These are phyloP conservation scores for Pachydiplax longipennis DNA, from an alignment of 2,888 invertebrate species.

Conservation along the genomic window DNA sequence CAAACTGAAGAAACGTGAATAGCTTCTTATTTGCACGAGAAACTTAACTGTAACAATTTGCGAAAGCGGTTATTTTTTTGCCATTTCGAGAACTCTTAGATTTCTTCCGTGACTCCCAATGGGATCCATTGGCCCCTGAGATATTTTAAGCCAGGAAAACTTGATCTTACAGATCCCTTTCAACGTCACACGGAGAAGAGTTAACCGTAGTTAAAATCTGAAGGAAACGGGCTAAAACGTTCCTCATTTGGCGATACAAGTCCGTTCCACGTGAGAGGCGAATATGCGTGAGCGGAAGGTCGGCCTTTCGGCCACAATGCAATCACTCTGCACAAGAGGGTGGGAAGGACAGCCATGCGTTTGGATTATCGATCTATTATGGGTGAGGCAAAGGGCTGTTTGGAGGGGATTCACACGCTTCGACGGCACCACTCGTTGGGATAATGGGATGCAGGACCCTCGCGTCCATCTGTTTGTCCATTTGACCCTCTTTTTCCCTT, in stretches of 20 bases:
- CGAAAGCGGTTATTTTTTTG: too few species aligned
- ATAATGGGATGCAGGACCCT: background rate
- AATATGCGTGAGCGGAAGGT: background rate
- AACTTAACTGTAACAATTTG: too few species aligned
- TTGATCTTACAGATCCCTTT: too few species aligned
- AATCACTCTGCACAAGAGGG: background rate
- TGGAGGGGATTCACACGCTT: background rate
- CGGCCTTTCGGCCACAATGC: background rate
- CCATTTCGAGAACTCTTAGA: too few species aligned
- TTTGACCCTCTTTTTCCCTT: background rate
- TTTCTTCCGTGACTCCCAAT: too few species aligned
- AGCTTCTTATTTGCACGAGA: too few species aligned
- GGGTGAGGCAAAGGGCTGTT: background rate
- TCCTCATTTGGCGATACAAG: background rate
- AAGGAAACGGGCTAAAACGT: too few species aligned
- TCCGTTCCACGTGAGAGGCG: background rate
- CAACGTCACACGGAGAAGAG: too few species aligned
- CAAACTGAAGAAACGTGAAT: too few species aligned
- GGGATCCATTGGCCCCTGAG: too few species aligned
- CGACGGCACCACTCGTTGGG: background rate
- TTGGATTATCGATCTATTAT: background rate
- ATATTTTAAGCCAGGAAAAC: too few species aligned
- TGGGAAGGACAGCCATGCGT: background rate
- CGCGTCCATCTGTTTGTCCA: conserved; percentile 1
- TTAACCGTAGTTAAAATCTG: too few species aligned